Percentiles rank a stretch among this genome's conserved stretches.
These are phyloP conservation scores for Characodon lateralis DNA, from an alignment of 2,797 vertebrate species.

Conservation along the genomic window DNA sequence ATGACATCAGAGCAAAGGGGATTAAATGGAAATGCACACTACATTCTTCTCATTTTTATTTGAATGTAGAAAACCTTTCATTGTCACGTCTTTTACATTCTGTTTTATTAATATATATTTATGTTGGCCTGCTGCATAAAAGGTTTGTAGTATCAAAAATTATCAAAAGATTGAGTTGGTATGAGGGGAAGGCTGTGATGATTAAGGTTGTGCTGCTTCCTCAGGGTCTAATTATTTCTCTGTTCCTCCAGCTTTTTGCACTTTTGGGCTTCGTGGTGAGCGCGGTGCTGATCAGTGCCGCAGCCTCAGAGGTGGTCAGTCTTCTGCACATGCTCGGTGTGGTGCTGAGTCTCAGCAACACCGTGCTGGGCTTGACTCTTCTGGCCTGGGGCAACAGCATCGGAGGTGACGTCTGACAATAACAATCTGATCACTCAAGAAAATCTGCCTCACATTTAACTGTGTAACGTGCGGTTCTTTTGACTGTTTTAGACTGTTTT, in stretches of 20 bases:
- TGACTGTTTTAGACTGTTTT: slow-evolving; percentile 85
- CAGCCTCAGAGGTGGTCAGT: slow-evolving; percentile 92
- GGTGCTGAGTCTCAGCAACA: slow-evolving; percentile 92
- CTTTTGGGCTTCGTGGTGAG: slow-evolving; percentile 93
- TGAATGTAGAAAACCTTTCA: not conserved
- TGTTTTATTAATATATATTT: not conserved
- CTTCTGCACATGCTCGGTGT: slow-evolving; percentile 89
- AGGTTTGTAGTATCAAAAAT: not conserved
- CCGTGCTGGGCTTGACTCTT: slow-evolving; percentile 92
- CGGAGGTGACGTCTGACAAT: slow-evolving; percentile 80
- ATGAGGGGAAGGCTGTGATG: too few relatives aligned
- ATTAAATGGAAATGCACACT: not conserved
- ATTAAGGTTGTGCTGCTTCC: not conserved
- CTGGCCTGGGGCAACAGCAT: slow-evolving; percentile 99
- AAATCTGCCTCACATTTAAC: not conserved
- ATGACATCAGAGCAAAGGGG: not conserved
- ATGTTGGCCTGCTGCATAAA: not conserved
- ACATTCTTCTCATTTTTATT: not conserved
- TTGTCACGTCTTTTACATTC: not conserved
- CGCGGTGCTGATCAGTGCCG: slow-evolving; percentile 89
- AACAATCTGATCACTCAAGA: too few relatives aligned
- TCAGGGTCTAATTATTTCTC: not conserved
- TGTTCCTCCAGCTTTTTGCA: slow-evolving; percentile 84
- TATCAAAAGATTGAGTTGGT: not conserved
- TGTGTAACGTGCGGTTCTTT: rapidly evolving